Evolutionary conservation across 2,113 vertebrate species (phyloP).

Genomic region (Toxostoma redivivum): DNA sequence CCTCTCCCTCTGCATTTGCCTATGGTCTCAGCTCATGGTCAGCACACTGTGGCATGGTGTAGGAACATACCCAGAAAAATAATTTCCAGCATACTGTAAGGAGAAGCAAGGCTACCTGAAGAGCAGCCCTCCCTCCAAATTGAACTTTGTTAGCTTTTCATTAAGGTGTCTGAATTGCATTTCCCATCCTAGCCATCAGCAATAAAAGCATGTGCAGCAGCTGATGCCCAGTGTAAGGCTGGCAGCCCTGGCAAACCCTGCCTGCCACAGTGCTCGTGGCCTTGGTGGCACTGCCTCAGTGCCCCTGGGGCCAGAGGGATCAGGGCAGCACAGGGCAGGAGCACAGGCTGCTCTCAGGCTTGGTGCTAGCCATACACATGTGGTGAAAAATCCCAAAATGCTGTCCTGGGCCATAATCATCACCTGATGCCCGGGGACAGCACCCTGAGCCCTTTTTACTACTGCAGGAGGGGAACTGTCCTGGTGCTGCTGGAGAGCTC

Average conservation of each 20-base stretch:
- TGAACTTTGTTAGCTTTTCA: constrained; percentile 10
- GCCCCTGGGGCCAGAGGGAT: not conserved
- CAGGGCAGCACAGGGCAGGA: not conserved
- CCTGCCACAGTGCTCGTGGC: rapidly evolving
- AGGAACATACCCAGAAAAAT: not conserved
- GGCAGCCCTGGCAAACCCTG: not conserved
- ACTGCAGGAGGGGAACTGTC: not conserved
- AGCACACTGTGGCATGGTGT: not conserved
- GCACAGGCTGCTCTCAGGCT: not conserved
- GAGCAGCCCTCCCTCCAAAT: not conserved
- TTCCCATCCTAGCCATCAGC: not conserved
- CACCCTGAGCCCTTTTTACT: not conserved
- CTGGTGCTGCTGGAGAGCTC: not conserved
- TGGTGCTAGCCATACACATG: rapidly evolving
- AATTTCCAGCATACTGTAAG: not conserved
- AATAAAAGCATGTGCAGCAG: not conserved
- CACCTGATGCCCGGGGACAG: not conserved
- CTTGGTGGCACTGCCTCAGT: rapidly evolving
- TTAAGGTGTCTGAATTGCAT: constrained; percentile 26
- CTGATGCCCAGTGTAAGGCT: not conserved
- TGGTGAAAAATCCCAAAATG: not conserved
- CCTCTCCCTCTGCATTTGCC: not conserved
- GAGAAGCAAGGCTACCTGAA: not conserved
- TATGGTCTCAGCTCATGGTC: not conserved
- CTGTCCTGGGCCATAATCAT: not conserved